These are phyloP conservation scores for Plumapathes pennacea DNA, from an alignment of 92 coral and sea anemone genomes.

Conservation along the genomic window DNA sequence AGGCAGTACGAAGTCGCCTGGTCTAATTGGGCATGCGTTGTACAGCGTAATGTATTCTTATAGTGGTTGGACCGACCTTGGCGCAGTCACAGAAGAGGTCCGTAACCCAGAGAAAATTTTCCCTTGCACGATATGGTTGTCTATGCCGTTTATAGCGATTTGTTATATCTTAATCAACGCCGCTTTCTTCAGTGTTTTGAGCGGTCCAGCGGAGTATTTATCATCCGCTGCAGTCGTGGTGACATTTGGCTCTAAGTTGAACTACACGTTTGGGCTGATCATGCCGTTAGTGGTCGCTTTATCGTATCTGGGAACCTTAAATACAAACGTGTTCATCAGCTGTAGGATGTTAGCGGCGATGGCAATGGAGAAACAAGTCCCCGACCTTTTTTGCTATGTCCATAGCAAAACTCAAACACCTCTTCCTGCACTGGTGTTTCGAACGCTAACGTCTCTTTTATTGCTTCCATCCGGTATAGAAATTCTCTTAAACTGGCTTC, in stretches of 20 bases:
- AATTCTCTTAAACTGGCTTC: conserved; percentile 61
- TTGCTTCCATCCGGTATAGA: conserved; percentile 74
- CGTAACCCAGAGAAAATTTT: conserved; percentile 66
- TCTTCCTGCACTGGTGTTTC: conserved; percentile 72
- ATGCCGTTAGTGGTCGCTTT: conserved; percentile 77
- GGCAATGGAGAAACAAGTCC: conserved; percentile 73
- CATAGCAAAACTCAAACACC: conserved; percentile 76
- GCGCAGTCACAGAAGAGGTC: conserved; percentile 62
- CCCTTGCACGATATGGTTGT: conserved; percentile 54
- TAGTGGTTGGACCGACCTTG: conserved; percentile 74
- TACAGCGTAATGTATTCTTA: conserved; percentile 77
- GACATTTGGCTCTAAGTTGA: conserved; percentile 20
- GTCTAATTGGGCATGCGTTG: conserved; percentile 70
- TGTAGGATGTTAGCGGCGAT: conserved; percentile 67
- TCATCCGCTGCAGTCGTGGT: conserved; percentile 77
- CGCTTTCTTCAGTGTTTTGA: conserved; percentile 60
- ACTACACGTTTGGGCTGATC: conserved; percentile 38
- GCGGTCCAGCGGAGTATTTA: conserved; percentile 52
- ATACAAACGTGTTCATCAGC: conserved; percentile 59
- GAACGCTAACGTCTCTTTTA: conserved; percentile 64
- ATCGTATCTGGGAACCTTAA: conserved; percentile 78
- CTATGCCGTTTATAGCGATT: conserved; percentile 64
- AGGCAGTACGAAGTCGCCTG: conserved; percentile 50
- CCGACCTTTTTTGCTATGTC: conserved; percentile 46
- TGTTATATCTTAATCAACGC: conserved; percentile 66